These are phyloP conservation scores for Nycteola revayana DNA, from an alignment of 2,888 invertebrate species.

Conservation along the genomic window DNA sequence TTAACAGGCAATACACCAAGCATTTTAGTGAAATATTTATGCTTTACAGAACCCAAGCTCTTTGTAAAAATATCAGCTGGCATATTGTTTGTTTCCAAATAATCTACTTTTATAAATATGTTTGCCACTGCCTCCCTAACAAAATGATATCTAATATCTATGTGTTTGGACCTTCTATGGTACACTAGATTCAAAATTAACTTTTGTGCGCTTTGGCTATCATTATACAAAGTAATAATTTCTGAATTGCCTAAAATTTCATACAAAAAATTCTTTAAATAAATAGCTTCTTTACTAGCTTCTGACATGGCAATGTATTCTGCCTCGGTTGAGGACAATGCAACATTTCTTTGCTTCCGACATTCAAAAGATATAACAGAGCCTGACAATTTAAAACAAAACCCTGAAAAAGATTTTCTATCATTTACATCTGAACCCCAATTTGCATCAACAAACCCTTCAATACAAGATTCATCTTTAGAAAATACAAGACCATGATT, in stretches of 20 bases:
- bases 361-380: conserved; percentile 8
- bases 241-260: conserved; percentile 5
- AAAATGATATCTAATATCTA: conserved; percentile 8
- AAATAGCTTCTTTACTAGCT: conserved; percentile 11
- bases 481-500: no score
- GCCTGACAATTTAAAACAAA: conserved; percentile 8
- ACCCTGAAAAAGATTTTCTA: conserved; percentile 8
- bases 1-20: not conserved
- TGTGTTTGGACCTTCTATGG: conserved; percentile 5
- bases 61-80: not conserved
- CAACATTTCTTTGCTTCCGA: conserved; percentile 10
- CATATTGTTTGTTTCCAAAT: not conserved
- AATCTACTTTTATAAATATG: not conserved
- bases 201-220: no score
- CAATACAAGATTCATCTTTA: not conserved
- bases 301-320: conserved; percentile 12
- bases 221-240: no score
- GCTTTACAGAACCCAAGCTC: not conserved
- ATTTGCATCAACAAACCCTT: conserved; percentile 11
- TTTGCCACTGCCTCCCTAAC: conserved; percentile 2
- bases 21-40: not conserved
- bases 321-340: conserved; percentile 9
- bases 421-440: conserved; percentile 8
- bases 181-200: not conserved
- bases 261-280: conserved; percentile 7